A percentile compares a stretch with the other conserved stretches of the same genome.
These are phyloP conservation scores for Pterocles burchelli DNA, from an alignment of 2,113 vertebrate species.

Conservation along the genomic window DNA sequence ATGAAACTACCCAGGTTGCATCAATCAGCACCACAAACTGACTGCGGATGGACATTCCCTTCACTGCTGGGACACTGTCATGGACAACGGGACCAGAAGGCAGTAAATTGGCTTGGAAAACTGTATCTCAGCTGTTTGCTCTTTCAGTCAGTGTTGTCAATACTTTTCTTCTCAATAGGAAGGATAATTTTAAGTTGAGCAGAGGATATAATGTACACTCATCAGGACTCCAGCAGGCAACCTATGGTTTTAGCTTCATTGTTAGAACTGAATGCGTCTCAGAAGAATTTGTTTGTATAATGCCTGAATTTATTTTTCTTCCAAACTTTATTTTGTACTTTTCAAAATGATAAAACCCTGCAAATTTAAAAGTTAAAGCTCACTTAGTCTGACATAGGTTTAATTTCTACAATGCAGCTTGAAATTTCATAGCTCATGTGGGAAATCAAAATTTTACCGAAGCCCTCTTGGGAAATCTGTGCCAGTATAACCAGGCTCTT, in stretches of 20 bases:
- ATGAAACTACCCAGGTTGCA: not conserved
- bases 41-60: not conserved
- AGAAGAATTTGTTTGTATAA: not conserved
- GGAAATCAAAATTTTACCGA: not conserved
- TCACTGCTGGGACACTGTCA: not conserved
- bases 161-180: not conserved
- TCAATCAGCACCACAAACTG: rapidly evolving
- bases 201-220: not conserved
- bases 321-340: not conserved
- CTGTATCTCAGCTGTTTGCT: not conserved
- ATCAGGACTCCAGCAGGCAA: not conserved
- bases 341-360: not conserved
- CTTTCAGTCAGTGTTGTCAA: not conserved
- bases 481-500: not conserved
- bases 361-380: not conserved
- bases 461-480: not conserved
- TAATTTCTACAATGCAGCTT: not conserved
- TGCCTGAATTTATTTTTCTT: not conserved
- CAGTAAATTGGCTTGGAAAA: not conserved
- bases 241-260: not conserved
- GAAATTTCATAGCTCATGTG: not conserved
- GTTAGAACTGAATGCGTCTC: not conserved
- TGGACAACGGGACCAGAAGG: not conserved
- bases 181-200: not conserved
- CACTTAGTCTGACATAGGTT: not conserved